Conservation (phyloP, 2,113 vertebrate genomes). For the Delphinapterus leucas region DNA sequence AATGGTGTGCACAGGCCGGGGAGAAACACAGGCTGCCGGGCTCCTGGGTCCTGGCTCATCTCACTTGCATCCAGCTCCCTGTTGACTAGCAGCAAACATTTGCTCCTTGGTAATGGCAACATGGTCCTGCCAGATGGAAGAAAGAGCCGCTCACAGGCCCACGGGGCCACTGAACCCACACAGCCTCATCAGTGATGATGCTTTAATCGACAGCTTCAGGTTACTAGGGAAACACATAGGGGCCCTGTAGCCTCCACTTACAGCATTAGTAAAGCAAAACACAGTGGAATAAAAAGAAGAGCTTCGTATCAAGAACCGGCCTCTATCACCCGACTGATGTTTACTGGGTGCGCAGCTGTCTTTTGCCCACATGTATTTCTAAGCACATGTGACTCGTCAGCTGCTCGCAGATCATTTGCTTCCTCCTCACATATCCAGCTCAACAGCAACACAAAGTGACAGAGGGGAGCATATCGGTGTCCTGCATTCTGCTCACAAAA, state of each 20-base stretch:
- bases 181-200: not conserved
- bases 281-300: not conserved
- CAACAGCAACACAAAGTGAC: slow-evolving; percentile 71
- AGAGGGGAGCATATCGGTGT: slow-evolving; percentile 67
- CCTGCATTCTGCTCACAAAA: slow-evolving; percentile 38
- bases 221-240: not conserved
- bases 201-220: not conserved
- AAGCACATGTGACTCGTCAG: slow-evolving; percentile 72
- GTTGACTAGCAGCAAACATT: not conserved
- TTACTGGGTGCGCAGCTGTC: slow-evolving; percentile 65
- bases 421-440: slow-evolving; percentile 66
- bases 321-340: slow-evolving; percentile 38
- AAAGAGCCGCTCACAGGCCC: not conserved
- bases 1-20: rapidly evolving
- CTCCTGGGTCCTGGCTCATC: not conserved
- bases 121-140: not conserved
- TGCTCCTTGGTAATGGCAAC: rapidly evolving
- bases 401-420: slow-evolving; percentile 69
- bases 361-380: slow-evolving; percentile 64
- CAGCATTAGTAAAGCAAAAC: not conserved
- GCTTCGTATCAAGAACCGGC: not conserved
- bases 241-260: not conserved
- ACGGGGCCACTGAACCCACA: rapidly evolving
- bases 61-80: not conserved
- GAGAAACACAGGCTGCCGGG: rapidly evolving